phyloP scores from a whole-genome alignment of 2,113 vertebrate genomes.

The Stomatorhinus ivindoensis region DNA sequence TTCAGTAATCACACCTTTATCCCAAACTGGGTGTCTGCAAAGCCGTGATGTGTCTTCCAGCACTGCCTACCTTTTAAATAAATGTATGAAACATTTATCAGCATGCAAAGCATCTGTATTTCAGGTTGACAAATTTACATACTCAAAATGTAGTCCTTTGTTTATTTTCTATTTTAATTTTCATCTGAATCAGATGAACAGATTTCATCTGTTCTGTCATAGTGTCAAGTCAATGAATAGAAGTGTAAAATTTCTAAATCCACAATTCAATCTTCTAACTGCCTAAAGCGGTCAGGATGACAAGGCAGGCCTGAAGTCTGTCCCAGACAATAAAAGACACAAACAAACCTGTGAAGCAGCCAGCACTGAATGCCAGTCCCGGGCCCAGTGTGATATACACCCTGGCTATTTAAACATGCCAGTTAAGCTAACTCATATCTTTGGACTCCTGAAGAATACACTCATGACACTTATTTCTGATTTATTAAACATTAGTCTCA shows the following conservation, averaged over 20 bases:
- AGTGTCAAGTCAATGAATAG: neutral
- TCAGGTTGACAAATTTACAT: neutral
- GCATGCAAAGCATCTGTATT: neutral
- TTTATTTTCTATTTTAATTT: neutral
- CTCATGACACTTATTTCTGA: neutral
- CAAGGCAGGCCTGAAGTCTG: no score
- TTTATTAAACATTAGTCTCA: neutral
- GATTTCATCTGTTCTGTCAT: neutral
- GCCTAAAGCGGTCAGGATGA: no score
- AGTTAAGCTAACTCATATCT: neutral
- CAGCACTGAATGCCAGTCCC: neutral
- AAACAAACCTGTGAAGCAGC: no score
- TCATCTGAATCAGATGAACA: no score
- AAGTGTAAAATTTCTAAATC: neutral
- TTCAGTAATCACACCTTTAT: neutral
- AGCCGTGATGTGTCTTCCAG: neutral
- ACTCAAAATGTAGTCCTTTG: neutral
- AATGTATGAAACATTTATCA: neutral
- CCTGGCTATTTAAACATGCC: neutral
- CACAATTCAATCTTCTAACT: neutral
- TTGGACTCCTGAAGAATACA: neutral
- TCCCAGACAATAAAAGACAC: no score
- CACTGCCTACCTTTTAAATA: neutral
- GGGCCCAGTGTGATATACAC: neutral
- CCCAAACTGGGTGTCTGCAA: neutral